Base-by-base conservation (phyloP, 2,888 invertebrate species). In the Exephanes ischioxanthus region DNA sequence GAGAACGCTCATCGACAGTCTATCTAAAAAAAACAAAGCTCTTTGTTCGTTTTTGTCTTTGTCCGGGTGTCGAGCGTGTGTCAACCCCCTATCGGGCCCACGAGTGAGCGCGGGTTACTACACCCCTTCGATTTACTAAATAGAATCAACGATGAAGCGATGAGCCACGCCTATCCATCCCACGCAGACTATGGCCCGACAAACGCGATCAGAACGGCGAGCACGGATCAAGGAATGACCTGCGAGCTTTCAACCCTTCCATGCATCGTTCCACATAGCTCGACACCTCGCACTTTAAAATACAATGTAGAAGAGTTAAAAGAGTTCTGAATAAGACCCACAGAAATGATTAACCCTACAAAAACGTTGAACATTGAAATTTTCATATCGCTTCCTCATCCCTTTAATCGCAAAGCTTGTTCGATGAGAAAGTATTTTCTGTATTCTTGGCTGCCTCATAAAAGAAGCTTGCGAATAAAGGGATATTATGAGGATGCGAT, bases 51-150 rank as follows among this genome's bases (percentile, higher is more conserved):
- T 82, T 85, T 87, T 80, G 58, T 72, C 83, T 87, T 87, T 87
- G 86, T 87, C 77, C 79, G 86, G 73, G 78, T 85, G 80, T 84
- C 80, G 71, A 68, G 80, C 84, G 63, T 80, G 55, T 79, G 75
- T 73, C 70, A 68, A 83, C 67, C 78, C 84, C 79, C 70, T 80
- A 67, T 83, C 61, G 58, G 41, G 77, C 87, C 86, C 86, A 16
- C 87, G 86, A 86, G 87, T 58, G 45, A 41, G 41, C 41, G 37
- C 87, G 70, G 82, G 61, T 68, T 58, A 68, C 87, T 71, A 86
- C 88, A 86, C 88, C 86, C 89, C 86, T 89, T 88, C 89, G 87
- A 88, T 90, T 89, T 88, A 83, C 86, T 72, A 85, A 88, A 88
- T 86, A 86, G 80, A 88, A 88, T 88, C 87, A 86, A 86, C 85